Conservation (phyloP, 2,888 invertebrate species). For the Drosophila falleni region DNA sequence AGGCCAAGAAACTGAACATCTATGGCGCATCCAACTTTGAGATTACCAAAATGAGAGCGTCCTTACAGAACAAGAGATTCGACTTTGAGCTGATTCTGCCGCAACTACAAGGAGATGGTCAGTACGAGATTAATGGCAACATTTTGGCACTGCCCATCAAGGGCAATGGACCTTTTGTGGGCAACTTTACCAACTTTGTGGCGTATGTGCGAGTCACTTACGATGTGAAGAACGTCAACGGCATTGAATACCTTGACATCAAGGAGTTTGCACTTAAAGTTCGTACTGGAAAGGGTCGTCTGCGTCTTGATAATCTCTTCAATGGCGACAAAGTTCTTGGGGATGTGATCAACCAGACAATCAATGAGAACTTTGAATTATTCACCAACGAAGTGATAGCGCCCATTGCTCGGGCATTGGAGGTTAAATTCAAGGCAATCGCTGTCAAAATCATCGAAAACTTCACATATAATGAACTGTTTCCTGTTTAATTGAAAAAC, state of each 20-base stretch:
- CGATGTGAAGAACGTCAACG: constrained; percentile 86
- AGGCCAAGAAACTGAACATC: constrained; percentile 87
- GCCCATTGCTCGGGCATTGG: constrained; percentile 89
- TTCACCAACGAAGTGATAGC: constrained; percentile 90
- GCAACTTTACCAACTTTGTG: constrained; percentile 89
- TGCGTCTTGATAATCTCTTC: constrained; percentile 91
- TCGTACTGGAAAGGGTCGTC: constrained; percentile 88
- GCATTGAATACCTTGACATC: constrained; percentile 87
- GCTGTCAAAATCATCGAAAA: constrained; percentile 88
- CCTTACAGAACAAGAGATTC: constrained; percentile 85
- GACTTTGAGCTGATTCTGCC: constrained; percentile 88
- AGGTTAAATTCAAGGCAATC: constrained; percentile 87
- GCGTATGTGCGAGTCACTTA: constrained; percentile 88
- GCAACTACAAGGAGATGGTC: constrained; percentile 87
- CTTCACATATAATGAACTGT: constrained; percentile 87
- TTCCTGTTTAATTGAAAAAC: constrained; percentile 84
- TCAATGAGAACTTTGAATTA: constrained; percentile 88
- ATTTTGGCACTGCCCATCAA: constrained; percentile 90
- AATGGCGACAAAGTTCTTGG: constrained; percentile 90
- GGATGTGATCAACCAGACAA: constrained; percentile 89
- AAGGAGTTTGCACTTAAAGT: constrained; percentile 89
- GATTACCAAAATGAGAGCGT: constrained; percentile 86
- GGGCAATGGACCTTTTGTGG: constrained; percentile 89
- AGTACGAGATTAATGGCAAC: constrained; percentile 89
- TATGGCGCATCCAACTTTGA: constrained; percentile 89